Evolutionary conservation across 2,888 invertebrate genomes (phyloP).

Genomic region (Pycnomerus fuliginosus): DNA sequence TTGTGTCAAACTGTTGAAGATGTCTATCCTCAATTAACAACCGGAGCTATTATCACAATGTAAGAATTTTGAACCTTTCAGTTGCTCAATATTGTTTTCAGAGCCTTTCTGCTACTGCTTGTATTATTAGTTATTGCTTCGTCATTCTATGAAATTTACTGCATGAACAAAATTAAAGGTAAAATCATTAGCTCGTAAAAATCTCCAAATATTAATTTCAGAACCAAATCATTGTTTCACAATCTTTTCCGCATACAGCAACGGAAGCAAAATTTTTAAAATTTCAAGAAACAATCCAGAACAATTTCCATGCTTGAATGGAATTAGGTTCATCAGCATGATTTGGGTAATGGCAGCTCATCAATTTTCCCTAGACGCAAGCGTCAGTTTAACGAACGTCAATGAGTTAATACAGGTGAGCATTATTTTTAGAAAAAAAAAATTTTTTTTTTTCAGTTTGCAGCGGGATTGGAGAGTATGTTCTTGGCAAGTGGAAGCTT

Average conservation of each 20-base stretch:
- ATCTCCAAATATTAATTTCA: constrained; percentile 21
- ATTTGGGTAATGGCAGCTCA: constrained; percentile 56
- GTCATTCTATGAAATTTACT: constrained; percentile 32
- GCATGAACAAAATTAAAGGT: constrained; percentile 19
- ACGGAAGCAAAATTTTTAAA: constrained; percentile 34
- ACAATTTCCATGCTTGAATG: constrained; percentile 37
- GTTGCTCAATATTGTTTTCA: constrained; percentile 19
- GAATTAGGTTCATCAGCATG: constrained; percentile 36
- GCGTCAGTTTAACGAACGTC: constrained; percentile 13
- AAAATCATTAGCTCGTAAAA: constrained; percentile 10
- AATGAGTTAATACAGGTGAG: constrained; percentile 12
- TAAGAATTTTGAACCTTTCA: constrained; percentile 22
- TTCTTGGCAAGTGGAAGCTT: constrained; percentile 24
- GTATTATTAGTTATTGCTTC: constrained; percentile 22
- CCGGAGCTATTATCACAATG: constrained; percentile 30
- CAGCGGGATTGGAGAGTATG: constrained; percentile 18
- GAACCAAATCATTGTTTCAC: constrained; percentile 27
- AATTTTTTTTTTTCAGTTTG: too few species aligned
- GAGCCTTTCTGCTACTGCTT: constrained; percentile 26
- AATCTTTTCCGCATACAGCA: constrained; percentile 36
- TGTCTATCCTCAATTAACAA: constrained; percentile 23
- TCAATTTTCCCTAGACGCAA: constrained; percentile 9
- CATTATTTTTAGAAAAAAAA: too few species aligned
- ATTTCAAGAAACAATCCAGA: constrained; percentile 29
- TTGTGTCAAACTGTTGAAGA: constrained; percentile 32